Evolutionary conservation across 2,888 invertebrate genomes (phyloP), one percentile per base, ranked within the genome.

Genomic region (Epistrophe eligans): DNA sequence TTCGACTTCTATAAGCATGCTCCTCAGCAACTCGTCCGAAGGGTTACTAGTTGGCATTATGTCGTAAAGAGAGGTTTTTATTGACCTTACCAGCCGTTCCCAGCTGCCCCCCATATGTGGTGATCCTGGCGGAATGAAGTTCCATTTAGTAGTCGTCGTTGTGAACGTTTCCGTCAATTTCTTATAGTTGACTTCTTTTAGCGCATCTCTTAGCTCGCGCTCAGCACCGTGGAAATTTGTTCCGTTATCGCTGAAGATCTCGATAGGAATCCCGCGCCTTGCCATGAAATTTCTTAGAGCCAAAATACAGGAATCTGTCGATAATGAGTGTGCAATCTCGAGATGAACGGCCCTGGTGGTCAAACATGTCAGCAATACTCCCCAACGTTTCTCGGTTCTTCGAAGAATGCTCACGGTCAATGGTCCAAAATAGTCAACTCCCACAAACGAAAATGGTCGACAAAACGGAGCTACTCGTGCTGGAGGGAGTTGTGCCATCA

Each of bases 21-120:
- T 73, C 19, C 48, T 2, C 4, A 79, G 28, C 2, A 76, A 50
- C 72, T 90, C 89, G 32, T 90, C 89, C 10, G n/a, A 76, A 0
- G 89, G 89, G 2, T 80, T 72, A 35, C 50, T 13, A 10, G 83
- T 84, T 10, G 84, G 77, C 11, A 89, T 43, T 3, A 77, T 73
- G 4, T 60, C 62, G 0, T 28, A 38, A 13, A 90, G 40, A 0
- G 85, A 66, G 24, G 43, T 73, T 50, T 88, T 88, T 19, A 88
- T 70, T 13, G 73, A 73, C 5, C 58, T 28, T 1, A 73, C 58
- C 13, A 83, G 67, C 6, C 32, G 4, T 7, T 32, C 32, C 32
- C 32, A 32, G 6, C 32, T 32, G 32, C 32, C 32, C 32, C 8
- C 84, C 88, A 89, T 4, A 38, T 38, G 38, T 2, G 10, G 38